Conservation (phyloP, 2,797 vertebrate genomes). For the Typhlichthys subterraneus region DNA sequence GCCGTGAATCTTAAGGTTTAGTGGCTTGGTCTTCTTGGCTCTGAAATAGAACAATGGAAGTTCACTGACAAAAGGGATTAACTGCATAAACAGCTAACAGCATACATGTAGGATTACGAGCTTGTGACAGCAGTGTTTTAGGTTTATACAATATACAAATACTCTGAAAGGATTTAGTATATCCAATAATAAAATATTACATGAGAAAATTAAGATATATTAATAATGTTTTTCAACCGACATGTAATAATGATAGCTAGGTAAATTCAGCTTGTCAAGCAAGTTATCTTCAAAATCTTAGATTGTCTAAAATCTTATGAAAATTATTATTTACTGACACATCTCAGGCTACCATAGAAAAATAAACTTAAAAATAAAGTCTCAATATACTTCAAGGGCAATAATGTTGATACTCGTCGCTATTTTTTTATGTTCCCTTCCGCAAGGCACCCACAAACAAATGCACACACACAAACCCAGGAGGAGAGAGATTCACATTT, state of each 20-base stretch:
- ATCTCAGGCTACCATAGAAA: background rate
- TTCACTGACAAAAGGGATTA: background rate
- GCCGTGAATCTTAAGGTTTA: constrained; percentile 98
- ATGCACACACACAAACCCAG: constrained; percentile 2
- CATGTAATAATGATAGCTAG: too few species aligned
- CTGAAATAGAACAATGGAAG: constrained; percentile 65
- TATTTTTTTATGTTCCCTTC: background rate
- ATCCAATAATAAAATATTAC: too few species aligned
- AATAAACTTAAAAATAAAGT: background rate
- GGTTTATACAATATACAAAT: background rate
- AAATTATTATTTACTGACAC: background rate
- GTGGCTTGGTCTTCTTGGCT: constrained; percentile 94
- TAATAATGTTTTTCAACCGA: too few species aligned
- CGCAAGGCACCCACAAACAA: background rate
- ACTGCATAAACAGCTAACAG: background rate
- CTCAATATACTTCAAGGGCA: background rate
- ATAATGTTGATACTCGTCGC: background rate
- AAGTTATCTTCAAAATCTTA: background rate
- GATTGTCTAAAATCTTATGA: background rate
- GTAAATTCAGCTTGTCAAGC: too few species aligned
- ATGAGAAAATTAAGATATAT: too few species aligned
- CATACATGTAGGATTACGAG: constrained; percentile 6
- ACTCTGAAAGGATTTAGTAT: too few species aligned
- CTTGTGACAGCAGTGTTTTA: background rate
- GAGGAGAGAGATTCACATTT: too few species aligned